Conservation (phyloP, 2,888 invertebrate species). For the Sylvicola fuscatus region DNA sequence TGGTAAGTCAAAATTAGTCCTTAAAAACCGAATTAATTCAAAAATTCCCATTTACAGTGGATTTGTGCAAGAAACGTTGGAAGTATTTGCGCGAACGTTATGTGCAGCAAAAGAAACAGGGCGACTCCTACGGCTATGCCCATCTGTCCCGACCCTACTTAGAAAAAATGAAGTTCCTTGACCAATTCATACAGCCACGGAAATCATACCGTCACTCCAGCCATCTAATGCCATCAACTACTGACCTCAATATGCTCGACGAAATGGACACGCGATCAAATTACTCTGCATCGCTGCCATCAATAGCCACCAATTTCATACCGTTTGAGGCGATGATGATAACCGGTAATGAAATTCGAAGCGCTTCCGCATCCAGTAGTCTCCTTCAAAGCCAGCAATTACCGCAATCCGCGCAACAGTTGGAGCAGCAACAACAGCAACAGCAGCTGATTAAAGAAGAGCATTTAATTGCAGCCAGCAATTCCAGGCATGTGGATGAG, state of each 20-base stretch:
- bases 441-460: slow-evolving; percentile 2
- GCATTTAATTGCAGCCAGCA: no score
- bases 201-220: slow-evolving; percentile 24
- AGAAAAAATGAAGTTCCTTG: slow-evolving; percentile 26
- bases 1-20: slow-evolving; percentile 14
- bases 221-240: slow-evolving; percentile 15
- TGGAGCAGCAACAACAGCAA: neutral
- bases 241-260: neutral
- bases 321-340: neutral
- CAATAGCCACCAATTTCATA: neutral
- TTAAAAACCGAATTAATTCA: neutral
- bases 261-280: slow-evolving; percentile 7
- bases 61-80: slow-evolving; percentile 26
- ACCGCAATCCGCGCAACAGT: neutral
- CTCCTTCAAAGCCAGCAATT: neutral
- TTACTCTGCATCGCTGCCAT: slow-evolving; percentile 2
- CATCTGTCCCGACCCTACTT: slow-evolving; percentile 24
- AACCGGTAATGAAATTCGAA: neutral
- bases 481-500: no score
- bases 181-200: slow-evolving; percentile 24
- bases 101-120: slow-evolving; percentile 24
- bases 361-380: neutral
- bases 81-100: slow-evolving; percentile 24
- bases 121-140: slow-evolving; percentile 24
- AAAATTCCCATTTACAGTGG: slow-evolving; percentile 14